phyloP scores from a whole-genome alignment of 2,888 invertebrate genomes.

The Metalampra italica region DNA sequence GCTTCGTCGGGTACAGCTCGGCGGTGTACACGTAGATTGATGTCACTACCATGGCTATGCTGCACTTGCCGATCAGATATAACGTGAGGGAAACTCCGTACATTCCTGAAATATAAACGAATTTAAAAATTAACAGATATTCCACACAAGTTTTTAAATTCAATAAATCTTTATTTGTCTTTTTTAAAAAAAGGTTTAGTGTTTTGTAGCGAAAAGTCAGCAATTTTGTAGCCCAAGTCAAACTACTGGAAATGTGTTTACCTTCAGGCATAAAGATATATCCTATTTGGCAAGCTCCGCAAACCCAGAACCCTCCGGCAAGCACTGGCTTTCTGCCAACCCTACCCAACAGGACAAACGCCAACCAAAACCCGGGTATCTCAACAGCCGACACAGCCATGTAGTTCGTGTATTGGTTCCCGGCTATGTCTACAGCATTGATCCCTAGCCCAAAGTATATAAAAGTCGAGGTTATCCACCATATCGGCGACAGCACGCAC shows the following conservation, averaged over 20 bases:
- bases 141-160: too few relatives aligned
- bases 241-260: conserved; percentile 24
- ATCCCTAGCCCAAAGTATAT: conserved; percentile 83
- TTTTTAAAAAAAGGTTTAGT: too few relatives aligned
- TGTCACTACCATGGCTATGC: conserved; percentile 79
- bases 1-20: conserved; percentile 82
- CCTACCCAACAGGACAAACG: conserved; percentile 77
- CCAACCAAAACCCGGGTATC: conserved; percentile 82
- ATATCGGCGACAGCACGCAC: conserved; percentile 61
- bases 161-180: too few relatives aligned
- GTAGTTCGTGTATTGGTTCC: conserved; percentile 82
- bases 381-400: conserved; percentile 80
- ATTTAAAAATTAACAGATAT: too few relatives aligned
- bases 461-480: conserved; percentile 82
- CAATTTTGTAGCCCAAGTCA: too few relatives aligned
- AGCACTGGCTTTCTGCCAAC: conserved; percentile 79
- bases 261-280: conserved; percentile 75
- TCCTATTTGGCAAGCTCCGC: conserved; percentile 76
- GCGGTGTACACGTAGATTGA: conserved; percentile 81
- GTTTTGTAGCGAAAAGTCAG: too few relatives aligned
- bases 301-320: conserved; percentile 74
- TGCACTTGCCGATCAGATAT: conserved; percentile 79
- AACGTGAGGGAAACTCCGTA: conserved; percentile 50
- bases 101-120: conserved; percentile 17
- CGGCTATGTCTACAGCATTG: conserved; percentile 81